phyloP scores from a whole-genome alignment of 2,113 vertebrate species.

The Phylloscopus trochilus region DNA sequence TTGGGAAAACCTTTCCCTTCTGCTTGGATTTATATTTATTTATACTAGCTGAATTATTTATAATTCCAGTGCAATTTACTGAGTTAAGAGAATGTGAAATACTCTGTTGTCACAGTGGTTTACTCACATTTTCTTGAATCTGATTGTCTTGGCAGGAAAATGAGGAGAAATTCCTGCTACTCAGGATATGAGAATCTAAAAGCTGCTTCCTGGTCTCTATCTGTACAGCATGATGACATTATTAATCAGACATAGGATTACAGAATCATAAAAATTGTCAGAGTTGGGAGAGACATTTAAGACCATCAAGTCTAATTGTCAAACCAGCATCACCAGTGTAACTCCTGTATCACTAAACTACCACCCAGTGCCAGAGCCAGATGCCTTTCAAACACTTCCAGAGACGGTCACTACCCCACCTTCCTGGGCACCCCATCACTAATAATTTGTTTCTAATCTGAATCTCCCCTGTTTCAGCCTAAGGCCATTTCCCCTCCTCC shows the following conservation, averaged over 20 bases:
- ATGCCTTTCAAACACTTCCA: not conserved
- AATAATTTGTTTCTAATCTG: not conserved
- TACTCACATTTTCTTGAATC: not conserved
- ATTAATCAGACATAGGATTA: not conserved
- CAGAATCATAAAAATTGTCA: not conserved
- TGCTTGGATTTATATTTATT: conserved; percentile 16
- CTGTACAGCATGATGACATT: not conserved
- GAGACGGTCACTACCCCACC: not conserved
- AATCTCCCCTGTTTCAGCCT: not conserved
- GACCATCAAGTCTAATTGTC: not conserved
- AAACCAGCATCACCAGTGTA: not conserved
- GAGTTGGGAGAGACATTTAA: not conserved
- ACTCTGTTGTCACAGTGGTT: not conserved
- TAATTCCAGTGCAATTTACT: not conserved
- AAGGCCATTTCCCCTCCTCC: not conserved
- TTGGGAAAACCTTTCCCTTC: conserved; percentile 15
- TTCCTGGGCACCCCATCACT: not conserved
- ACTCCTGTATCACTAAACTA: not conserved
- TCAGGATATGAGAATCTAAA: not conserved
- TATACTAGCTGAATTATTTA: conserved; percentile 29
- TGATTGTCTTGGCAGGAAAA: not conserved
- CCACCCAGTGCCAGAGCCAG: not conserved
- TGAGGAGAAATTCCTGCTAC: not conserved
- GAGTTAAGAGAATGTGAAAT: conserved; percentile 10
- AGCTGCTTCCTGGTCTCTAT: not conserved